Percentiles rank a stretch among this genome's conserved stretches.
Conservation (phyloP, 1,140 invertebrate species). For the Ectropis grisescens region DNA sequence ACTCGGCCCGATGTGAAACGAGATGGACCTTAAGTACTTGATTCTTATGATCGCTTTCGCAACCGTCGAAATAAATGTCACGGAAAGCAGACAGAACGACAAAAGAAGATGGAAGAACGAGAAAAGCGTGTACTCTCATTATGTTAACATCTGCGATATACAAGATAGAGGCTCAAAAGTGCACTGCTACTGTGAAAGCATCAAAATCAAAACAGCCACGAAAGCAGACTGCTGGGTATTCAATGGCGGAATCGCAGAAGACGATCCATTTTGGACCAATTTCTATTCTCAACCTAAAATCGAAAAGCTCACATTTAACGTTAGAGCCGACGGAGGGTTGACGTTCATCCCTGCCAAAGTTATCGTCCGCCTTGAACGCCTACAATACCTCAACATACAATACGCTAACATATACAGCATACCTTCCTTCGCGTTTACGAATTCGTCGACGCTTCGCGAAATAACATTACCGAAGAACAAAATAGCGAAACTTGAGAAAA, state of each 20-base stretch:
- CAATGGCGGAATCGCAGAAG: constrained; percentile 72
- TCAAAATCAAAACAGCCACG: constrained; percentile 53
- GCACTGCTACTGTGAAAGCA: constrained; percentile 63
- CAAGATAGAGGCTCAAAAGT: constrained; percentile 61
- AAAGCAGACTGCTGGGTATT: constrained; percentile 76
- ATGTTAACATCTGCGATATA: constrained; percentile 63
- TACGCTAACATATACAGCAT: constrained; percentile 80
- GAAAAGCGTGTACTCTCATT: constrained; percentile 46
- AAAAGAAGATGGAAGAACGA: constrained; percentile 57
- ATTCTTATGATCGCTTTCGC: constrained; percentile 57
- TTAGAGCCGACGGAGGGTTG: constrained; percentile 75
- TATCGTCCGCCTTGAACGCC: constrained; percentile 75
- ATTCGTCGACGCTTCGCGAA: constrained; percentile 76
- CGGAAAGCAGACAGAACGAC: constrained; percentile 55
- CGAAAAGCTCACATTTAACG: constrained; percentile 77
- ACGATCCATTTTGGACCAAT: constrained; percentile 78
- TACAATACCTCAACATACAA: constrained; percentile 76
- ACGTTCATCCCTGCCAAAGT: constrained; percentile 78
- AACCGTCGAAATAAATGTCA: constrained; percentile 54
- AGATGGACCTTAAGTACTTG: constrained; percentile 57
- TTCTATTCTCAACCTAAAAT: constrained; percentile 79
- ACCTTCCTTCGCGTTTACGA: constrained; percentile 79
- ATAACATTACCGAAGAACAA: constrained; percentile 78
- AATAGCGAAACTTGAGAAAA: constrained; percentile 74
- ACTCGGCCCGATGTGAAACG: constrained; percentile 31